Percentiles rank a stretch among this genome's conserved stretches.
These are phyloP conservation scores for Antennarius maculatus DNA, from an alignment of 2,797 vertebrate genomes.

Conservation along the genomic window DNA sequence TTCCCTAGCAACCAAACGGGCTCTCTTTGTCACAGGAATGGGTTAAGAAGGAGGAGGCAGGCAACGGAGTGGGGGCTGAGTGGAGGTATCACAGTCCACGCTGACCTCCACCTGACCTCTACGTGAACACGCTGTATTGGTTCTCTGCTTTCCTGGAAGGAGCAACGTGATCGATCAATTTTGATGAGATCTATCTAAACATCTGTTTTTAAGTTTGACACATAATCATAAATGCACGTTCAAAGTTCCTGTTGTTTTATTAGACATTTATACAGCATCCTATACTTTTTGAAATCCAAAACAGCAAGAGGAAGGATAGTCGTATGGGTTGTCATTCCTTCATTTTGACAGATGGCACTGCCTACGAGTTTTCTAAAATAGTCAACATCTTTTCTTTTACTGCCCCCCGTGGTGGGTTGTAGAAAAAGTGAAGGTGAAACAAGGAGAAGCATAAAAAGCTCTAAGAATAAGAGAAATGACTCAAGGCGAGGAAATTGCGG, in stretches of 20 bases:
- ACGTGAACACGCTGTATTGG: conserved; percentile 60
- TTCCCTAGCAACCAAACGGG: conserved; percentile 79
- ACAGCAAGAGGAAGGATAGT: conserved; percentile 15
- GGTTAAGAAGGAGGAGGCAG: conserved; percentile 47
- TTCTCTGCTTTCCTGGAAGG: conserved; percentile 52
- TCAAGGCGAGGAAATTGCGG: conserved; percentile 60
- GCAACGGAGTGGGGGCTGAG: conserved; percentile 31
- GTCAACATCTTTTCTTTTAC: conserved; percentile 44
- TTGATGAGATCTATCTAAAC: neutral
- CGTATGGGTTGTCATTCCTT: conserved; percentile 6
- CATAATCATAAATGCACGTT: neutral
- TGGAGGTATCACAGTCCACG: conserved; percentile 60
- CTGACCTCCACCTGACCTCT: conserved; percentile 78
- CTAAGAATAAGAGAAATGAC: conserved; percentile 60
- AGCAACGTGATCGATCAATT: conserved; percentile 29
- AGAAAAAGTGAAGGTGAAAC: conserved; percentile 37
- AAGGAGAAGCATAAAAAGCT: conserved; percentile 26
- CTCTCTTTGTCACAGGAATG: conserved; percentile 76
- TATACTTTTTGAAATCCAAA: neutral
- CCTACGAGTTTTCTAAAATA: conserved; percentile 18
- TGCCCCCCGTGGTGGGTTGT: conserved; percentile 55
- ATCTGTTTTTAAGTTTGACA: conserved; percentile 5
- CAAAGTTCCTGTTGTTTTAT: conserved; percentile 10
- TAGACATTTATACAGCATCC: neutral
- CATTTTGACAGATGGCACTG: conserved; percentile 21